A percentile compares a stretch with the other conserved stretches of the same genome.
Evolutionary conservation across 2,888 invertebrate species (phyloP).

Genomic region (Chloroclysta siterata): DNA sequence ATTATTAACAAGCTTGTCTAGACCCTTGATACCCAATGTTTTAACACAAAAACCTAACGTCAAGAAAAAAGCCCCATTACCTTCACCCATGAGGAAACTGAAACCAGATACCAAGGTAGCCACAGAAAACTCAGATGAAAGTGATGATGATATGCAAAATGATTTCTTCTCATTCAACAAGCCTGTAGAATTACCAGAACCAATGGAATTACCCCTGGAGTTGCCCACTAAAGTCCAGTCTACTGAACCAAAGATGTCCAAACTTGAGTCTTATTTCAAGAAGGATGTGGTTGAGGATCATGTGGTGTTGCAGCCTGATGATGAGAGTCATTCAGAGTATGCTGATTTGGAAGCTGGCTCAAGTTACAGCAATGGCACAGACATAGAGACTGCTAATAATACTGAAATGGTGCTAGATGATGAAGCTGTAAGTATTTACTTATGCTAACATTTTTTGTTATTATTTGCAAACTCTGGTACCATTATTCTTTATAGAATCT

Average conservation of each 20-base stretch:
- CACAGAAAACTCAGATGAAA: conserved; percentile 72
- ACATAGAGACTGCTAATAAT: conserved; percentile 43
- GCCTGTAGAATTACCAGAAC: conserved; percentile 63
- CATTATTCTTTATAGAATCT: too few species aligned
- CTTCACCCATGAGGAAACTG: conserved; percentile 53
- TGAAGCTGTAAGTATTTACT: conserved; percentile 69
- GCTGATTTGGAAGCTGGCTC: conserved; percentile 45
- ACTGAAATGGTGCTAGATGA: conserved; percentile 64
- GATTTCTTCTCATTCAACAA: conserved; percentile 84
- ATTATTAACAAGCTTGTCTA: conserved; percentile 60
- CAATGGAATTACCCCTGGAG: conserved; percentile 67
- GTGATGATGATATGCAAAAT: conserved; percentile 80
- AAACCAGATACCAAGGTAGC: conserved; percentile 50
- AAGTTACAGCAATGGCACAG: conserved; percentile 45
- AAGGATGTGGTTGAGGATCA: conserved; percentile 49
- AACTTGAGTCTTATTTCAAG: conserved; percentile 73
- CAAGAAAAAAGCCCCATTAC: conserved; percentile 54
- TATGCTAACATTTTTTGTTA: too few species aligned
- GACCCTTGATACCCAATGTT: conserved; percentile 71
- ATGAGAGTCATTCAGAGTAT: conserved; percentile 35
- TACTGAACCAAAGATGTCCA: conserved; percentile 47
- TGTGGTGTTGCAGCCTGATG: conserved; percentile 45
- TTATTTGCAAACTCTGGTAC: too few species aligned
- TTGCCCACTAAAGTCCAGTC: conserved; percentile 40
- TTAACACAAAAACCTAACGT: conserved; percentile 67